Conservation (phyloP, 2,113 vertebrate species). For the Corapipo altera region DNA sequence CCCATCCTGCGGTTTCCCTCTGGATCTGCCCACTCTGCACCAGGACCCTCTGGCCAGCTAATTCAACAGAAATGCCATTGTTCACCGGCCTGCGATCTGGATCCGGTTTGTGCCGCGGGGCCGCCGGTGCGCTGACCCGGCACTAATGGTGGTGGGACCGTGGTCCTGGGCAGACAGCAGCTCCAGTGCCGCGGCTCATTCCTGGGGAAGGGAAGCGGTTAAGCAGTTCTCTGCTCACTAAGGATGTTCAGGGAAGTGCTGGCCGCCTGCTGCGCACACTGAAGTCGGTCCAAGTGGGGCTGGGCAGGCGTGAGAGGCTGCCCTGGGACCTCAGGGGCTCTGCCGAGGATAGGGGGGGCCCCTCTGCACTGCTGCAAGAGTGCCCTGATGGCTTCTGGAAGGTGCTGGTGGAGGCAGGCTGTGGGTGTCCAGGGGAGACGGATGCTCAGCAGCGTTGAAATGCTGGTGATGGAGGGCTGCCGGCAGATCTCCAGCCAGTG, state of each 20-base stretch:
- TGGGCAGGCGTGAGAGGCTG: background rate
- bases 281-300: background rate
- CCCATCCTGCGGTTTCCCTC: background rate
- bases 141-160: background rate
- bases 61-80: background rate
- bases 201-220: background rate
- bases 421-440: fast-evolving
- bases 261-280: background rate
- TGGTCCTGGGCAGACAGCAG: background rate
- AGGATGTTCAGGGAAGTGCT: background rate
- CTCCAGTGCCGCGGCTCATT: fast-evolving
- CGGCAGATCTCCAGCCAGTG: fast-evolving
- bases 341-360: fast-evolving
- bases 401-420: background rate
- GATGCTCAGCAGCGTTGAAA: background rate
- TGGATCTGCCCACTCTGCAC: background rate
- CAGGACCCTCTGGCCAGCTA: fast-evolving
- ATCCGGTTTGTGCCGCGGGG: background rate
- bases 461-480: background rate
- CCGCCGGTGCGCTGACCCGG: background rate
- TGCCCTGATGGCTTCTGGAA: fast-evolving
- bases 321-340: background rate
- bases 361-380: background rate
- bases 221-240: background rate
- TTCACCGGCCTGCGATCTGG: fast-evolving